These are phyloP conservation scores for Bolinopsis microptera DNA, from an alignment of 37 sponge, comb jelly and placozoan genomes.

Conservation along the genomic window DNA sequence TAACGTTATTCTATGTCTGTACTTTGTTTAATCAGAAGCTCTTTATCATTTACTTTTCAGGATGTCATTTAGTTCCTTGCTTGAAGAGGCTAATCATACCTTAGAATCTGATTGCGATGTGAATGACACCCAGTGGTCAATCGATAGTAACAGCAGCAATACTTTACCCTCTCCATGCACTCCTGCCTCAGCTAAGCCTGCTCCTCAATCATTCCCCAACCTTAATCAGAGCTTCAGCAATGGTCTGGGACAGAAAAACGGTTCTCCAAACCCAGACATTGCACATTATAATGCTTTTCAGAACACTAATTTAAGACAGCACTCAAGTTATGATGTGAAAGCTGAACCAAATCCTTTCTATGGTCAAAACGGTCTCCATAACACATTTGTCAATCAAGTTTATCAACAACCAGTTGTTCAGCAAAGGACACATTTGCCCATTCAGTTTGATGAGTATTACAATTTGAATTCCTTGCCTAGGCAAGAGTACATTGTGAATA, in stretches of 20 bases:
- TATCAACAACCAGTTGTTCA: slow-evolving; percentile 12
- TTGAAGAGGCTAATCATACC: slow-evolving; percentile 36
- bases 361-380: not conserved
- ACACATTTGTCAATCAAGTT: not conserved
- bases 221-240: not conserved
- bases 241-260: not conserved
- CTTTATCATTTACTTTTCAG: no score
- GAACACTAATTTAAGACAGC: not conserved
- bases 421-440: slow-evolving; percentile 50
- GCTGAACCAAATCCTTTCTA: slow-evolving; percentile 52
- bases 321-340: slow-evolving; percentile 11
- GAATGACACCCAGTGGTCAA: slow-evolving; percentile 48
- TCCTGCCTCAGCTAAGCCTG: not conserved
- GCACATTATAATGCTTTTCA: not conserved
- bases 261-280: not conserved
- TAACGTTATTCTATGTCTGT: no score
- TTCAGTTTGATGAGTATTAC: slow-evolving; percentile 37
- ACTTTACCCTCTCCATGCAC: slow-evolving; percentile 3
- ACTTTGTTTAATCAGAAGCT: no score
- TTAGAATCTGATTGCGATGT: slow-evolving; percentile 7
- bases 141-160: slow-evolving; percentile 44
- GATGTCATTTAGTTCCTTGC: slow-evolving; percentile 44
- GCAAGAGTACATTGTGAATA: not conserved
- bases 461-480: not conserved
- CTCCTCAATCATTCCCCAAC: not conserved